Evolutionary conservation across 2,888 invertebrate genomes (phyloP).

Genomic region (Barypeithes pellucidus): DNA sequence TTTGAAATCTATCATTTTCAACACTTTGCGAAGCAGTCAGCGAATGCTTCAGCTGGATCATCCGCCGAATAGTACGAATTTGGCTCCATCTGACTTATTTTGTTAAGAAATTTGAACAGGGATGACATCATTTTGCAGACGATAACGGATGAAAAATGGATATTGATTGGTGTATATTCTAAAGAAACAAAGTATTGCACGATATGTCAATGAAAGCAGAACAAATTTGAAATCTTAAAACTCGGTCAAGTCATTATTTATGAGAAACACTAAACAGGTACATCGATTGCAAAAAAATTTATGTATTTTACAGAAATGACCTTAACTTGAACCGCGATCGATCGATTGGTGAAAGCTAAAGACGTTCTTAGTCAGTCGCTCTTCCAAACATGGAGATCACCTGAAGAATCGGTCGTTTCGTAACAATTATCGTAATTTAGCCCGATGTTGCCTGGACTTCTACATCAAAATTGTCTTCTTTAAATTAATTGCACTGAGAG

Average conservation of each 20-base stretch:
- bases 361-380: constrained; percentile 28
- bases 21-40: no score
- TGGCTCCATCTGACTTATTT: no score
- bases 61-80: no score
- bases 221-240: neutral
- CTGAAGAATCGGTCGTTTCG: constrained; percentile 50
- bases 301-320: constrained; percentile 12
- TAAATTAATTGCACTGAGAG: constrained; percentile 5
- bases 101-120: no score
- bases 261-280: constrained; percentile 19
- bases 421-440: constrained; percentile 57
- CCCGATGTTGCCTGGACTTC: constrained; percentile 50
- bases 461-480: constrained; percentile 7
- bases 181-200: no score
- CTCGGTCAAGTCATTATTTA: constrained; percentile 12
- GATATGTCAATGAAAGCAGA: no score
- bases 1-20: no score
- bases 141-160: no score
- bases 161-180: no score
- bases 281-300: constrained; percentile 10
- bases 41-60: no score
- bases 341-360: constrained; percentile 41
- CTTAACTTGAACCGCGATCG: constrained; percentile 34
- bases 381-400: constrained; percentile 33
- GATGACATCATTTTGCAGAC: no score